These are phyloP conservation scores for Bufotes viridis DNA, from an alignment of 2,797 vertebrate genomes.

Conservation along the genomic window DNA sequence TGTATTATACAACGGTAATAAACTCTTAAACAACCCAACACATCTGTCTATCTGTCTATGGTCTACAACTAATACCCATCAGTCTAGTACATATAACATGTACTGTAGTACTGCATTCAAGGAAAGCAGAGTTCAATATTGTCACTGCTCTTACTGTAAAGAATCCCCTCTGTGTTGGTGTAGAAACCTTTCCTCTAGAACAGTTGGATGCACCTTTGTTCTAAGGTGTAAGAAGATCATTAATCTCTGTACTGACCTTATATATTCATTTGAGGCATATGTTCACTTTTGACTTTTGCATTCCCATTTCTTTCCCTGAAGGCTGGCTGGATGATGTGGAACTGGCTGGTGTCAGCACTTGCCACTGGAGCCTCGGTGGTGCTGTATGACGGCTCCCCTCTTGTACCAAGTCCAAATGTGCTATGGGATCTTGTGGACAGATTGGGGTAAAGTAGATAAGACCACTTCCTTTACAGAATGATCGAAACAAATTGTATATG, in stretches of 20 bases:
- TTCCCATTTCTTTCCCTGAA: slow-evolving; percentile 64
- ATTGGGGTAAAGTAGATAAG: slow-evolving; percentile 79
- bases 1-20: slow-evolving; percentile 94
- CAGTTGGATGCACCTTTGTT: too few relatives aligned
- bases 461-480: neutral
- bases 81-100: neutral
- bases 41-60: too few relatives aligned
- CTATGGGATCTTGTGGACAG: slow-evolving; percentile 94
- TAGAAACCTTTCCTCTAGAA: neutral
- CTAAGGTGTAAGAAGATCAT: too few relatives aligned
- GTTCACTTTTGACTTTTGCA: neutral
- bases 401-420: slow-evolving; percentile 88
- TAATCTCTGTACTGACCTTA: too few relatives aligned
- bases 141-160: neutral
- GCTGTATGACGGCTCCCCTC: slow-evolving; percentile 93
- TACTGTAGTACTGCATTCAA: too few relatives aligned
- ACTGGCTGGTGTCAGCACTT: slow-evolving; percentile 90
- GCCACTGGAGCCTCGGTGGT: slow-evolving; percentile 91
- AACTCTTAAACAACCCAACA: neutral
- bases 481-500: neutral
- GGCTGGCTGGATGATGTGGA: slow-evolving; percentile 99
- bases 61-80: neutral
- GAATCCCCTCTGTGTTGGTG: neutral
- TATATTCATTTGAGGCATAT: neutral
- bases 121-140: neutral